Base-by-base conservation (phyloP, 2,797 vertebrate genomes). In the Sebastes aleutianus region DNA sequence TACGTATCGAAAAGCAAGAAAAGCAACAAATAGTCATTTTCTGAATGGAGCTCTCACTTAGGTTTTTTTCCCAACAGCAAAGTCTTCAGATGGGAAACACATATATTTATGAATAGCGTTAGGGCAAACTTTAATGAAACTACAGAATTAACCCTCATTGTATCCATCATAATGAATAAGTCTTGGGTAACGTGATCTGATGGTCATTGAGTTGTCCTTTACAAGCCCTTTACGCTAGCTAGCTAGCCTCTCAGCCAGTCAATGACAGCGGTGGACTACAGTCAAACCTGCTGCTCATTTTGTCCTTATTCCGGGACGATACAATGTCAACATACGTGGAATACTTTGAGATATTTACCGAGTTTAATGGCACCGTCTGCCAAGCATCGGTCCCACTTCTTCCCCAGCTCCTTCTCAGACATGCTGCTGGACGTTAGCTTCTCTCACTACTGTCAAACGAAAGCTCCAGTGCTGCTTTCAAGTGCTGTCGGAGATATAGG, bases 311-410 rank as follows among this genome's bases (percentile, higher is more conserved):
- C 3, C 0, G 0, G 3, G 10, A 65, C 4, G 16, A 61, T 10
- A 4, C 11, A 6, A 0, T 29, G 29, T 16, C 9, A 2, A 27
- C 20, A n/a, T 0, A 56, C 3, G 4, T 2, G 10, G 31, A 27
- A 69, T 6, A 26, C 18, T 50, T 11, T 0, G 8, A 4, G 13
- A 78, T 82, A 92, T 86, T 95, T 95, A 96, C 96, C 96, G 8
- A 96, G 18, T 92, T 96, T 96, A 80, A 96, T 86, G 62, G 92
- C 94, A 61, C 92, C 80, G 72, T 96, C 95, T 64, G 96, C 95
- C 57, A 96, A 87, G 84, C 96, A 96, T 57, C 94, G 90, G 85
- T 96, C 95, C 96, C 94, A 96, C 82, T 96, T 96, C 78, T 94
- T 94, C 4, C 95, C 95, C 67, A 96, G 86, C 83, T 96, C 95